A percentile compares a stretch with the other conserved stretches of the same genome.
These are phyloP conservation scores for Fabriciana adippe DNA, from an alignment of 2,888 invertebrate species.

Conservation along the genomic window DNA sequence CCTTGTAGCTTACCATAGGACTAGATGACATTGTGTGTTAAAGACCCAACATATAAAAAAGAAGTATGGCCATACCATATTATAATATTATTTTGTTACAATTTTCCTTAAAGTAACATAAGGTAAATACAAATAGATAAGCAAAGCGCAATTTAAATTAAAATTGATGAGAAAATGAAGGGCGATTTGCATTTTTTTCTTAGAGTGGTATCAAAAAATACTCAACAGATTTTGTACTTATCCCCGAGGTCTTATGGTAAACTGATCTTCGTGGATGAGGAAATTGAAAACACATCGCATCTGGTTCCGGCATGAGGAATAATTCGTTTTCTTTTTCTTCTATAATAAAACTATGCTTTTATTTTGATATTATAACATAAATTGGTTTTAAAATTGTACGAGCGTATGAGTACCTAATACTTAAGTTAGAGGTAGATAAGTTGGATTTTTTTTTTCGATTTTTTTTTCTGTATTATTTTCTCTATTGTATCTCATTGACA, in stretches of 20 bases:
- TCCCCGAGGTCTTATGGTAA: conserved; percentile 7
- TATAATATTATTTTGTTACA: no score
- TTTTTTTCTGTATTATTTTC: no score
- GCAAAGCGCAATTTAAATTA: conserved; percentile 29
- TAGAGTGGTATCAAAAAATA: conserved; percentile 33
- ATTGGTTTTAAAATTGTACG: no score
- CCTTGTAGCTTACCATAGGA: no score
- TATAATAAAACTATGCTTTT: not conserved
- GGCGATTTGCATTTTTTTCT: conserved; percentile 39
- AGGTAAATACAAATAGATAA: not conserved
- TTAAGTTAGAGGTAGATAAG: no score
- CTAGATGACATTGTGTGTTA: no score
- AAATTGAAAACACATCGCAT: conserved; percentile 14
- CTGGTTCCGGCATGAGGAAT: not conserved
- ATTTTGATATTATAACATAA: no score
- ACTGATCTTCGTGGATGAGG: conserved; percentile 16
- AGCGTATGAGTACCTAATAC: no score
- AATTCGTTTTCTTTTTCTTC: conserved; percentile 8
- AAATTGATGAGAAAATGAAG: conserved; percentile 32
- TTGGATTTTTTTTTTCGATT: no score
- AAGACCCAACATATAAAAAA: no score
- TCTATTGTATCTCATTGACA: no score
- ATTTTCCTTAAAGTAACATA: not conserved
- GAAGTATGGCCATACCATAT: no score
- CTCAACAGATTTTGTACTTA: conserved; percentile 23